Base-by-base conservation (phyloP, 1,140 invertebrate species). In the Microplitis demolitor region DNA sequence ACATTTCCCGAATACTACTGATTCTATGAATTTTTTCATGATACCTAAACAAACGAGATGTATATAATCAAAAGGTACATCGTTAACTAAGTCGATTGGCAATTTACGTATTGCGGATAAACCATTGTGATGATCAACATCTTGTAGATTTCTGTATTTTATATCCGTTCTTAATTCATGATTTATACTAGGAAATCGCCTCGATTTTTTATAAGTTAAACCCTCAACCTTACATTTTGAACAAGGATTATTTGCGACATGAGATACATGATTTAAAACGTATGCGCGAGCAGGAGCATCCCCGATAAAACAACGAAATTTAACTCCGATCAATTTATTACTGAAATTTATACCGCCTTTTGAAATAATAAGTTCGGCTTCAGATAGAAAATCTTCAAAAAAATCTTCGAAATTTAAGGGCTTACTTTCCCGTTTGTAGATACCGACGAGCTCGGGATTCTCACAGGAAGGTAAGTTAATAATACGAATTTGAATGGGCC, bases 1-100 rank as follows among this genome's bases (percentile, higher is more conserved):
- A 50, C 63, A 64, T 13, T 70, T 66, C 53, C 69, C 61, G 66
- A 62, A 45, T 14, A 74, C 60, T 16, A 74, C 16, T 8, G 58
- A 70, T 14, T 24, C 14, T 66, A 71, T 63, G 56, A 70, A 51
- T 73, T 63, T 72, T 45, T 73, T 73, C 51, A 71, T 72, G 11
- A 74, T 62, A 0, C 73, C 75, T 39, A 78, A 50, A n/a, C 73
- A 69, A 3, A 74, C 66, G n/a, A 72, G 37, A 16, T 76, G 73
- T 73, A 77, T 76, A 56, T 76, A 78, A n/a, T 76, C 72, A 53
- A 78, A 75, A 16, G 71, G 53, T 9, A 77, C 72, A 2, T 74
- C 66, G 3, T 45, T 56, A 0, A 77, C 74, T 61, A 74, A 53
- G 50, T 54, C 58, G 0, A 76, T 54, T 0, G 53, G 14, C 5